A percentile compares a stretch with the other conserved stretches of the same genome.
Evolutionary conservation across 2,797 vertebrate genomes (phyloP).

Genomic region (Rhabdophis nuchalis): DNA sequence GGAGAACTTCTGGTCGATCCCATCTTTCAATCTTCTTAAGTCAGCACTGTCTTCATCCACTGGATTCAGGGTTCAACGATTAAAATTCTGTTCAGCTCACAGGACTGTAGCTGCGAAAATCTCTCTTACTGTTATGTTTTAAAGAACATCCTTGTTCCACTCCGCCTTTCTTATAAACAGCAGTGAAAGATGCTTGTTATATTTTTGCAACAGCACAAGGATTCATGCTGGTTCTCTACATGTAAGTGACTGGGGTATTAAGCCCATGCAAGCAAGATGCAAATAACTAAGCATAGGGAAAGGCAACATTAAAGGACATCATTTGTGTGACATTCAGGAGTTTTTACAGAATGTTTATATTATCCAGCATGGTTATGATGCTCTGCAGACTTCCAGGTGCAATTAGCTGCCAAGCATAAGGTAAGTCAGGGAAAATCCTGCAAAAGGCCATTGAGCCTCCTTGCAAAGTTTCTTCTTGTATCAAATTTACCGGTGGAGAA

Average conservation of each 20-base stretch:
- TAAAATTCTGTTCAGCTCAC: not conserved
- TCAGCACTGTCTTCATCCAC: not conserved
- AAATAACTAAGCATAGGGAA: not conserved
- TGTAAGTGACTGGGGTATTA: not conserved
- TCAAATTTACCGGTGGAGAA: not conserved
- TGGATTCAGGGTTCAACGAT: too few relatives aligned
- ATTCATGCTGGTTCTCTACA: not conserved
- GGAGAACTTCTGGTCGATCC: too few relatives aligned
- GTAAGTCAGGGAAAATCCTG: slow-evolving; percentile 9
- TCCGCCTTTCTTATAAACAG: not conserved
- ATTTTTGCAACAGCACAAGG: not conserved
- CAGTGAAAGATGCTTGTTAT: not conserved
- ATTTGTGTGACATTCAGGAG: not conserved
- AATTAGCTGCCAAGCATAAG: slow-evolving; percentile 7
- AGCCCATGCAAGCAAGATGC: not conserved
- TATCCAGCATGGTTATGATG: not conserved
- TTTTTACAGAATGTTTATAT: not conserved
- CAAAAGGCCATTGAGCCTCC: slow-evolving; percentile 13
- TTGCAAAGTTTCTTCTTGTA: slow-evolving; percentile 1
- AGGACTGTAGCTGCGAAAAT: not conserved
- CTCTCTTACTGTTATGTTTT: not conserved
- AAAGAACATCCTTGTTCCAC: not conserved
- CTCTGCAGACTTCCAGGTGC: slow-evolving; percentile 1
- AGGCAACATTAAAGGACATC: not conserved
- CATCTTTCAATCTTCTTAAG: not conserved